Conservation (phyloP, 2,113 vertebrate species). For the Triplophysa siluroides region DNA sequence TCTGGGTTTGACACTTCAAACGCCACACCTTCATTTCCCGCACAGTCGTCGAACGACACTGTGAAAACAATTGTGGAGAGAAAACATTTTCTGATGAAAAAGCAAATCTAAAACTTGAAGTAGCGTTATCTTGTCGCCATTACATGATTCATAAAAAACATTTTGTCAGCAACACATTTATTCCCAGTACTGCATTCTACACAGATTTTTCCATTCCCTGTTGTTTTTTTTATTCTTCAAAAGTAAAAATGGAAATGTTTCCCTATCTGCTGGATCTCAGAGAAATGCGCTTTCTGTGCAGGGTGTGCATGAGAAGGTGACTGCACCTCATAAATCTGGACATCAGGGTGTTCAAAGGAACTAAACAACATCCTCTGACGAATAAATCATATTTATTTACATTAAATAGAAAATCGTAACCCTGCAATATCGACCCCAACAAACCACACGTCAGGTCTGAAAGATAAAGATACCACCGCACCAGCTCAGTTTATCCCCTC, state of each 20-base stretch:
- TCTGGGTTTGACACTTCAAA: constrained; percentile 88
- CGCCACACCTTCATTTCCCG: constrained; percentile 81
- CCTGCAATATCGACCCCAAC: constrained; percentile 27
- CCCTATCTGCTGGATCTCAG: background rate
- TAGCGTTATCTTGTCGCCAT: background rate
- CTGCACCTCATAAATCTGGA: constrained; percentile 3
- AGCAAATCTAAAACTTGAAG: background rate
- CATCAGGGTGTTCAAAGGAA: constrained; percentile 41
- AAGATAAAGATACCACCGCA: constrained; percentile 40
- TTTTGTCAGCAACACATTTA: too few relatives aligned
- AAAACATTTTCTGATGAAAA: background rate
- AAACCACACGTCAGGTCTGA: constrained; percentile 36
- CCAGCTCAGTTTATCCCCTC: constrained; percentile 43
- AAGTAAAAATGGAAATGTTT: too few relatives aligned
- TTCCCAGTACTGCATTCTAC: too few relatives aligned
- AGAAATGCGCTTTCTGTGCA: too few relatives aligned
- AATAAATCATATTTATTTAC: constrained; percentile 41
- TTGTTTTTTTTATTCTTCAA: too few relatives aligned
- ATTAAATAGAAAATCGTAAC: constrained; percentile 17
- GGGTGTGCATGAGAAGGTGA: constrained; percentile 45
- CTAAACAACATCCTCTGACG: constrained; percentile 37
- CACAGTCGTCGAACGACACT: constrained; percentile 93
- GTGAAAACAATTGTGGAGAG: constrained; percentile 37
- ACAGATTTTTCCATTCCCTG: too few relatives aligned
- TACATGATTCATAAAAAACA: too few relatives aligned